Conservation (phyloP, 2,113 vertebrate genomes). For the Crocuta crocuta region DNA sequence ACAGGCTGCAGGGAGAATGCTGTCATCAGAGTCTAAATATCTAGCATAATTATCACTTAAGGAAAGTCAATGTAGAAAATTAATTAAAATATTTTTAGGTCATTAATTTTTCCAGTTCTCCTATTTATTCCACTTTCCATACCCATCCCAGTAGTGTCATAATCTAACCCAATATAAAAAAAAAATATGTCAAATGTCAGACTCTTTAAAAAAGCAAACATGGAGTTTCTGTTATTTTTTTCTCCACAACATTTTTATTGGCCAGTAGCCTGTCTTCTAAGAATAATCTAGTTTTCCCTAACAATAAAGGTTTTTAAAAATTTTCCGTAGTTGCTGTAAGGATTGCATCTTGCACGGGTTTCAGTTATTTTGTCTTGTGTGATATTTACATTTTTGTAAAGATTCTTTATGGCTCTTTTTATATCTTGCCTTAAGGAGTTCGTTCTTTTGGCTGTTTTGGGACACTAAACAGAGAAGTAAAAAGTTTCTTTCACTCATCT, state of each 20-base stretch:
- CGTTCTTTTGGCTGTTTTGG: neutral
- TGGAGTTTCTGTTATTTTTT: neutral
- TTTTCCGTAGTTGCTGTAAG: neutral
- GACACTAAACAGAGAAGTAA: neutral
- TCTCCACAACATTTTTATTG: neutral
- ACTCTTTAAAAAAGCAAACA: neutral
- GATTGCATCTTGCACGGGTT: neutral
- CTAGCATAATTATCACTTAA: constrained; percentile 60
- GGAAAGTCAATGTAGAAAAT: constrained; percentile 47
- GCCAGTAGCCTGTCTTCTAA: neutral
- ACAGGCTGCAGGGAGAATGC: constrained; percentile 55
- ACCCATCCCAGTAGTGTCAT: neutral
- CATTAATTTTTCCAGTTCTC: constrained; percentile 34
- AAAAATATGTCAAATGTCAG: neutral
- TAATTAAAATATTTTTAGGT: constrained; percentile 59
- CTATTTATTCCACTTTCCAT: neutral
- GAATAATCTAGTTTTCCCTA: neutral
- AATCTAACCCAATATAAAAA: neutral
- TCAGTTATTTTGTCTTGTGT: neutral
- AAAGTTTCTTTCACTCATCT: neutral
- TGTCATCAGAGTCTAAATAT: constrained; percentile 40
- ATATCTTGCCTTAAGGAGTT: neutral
- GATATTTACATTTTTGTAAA: neutral
- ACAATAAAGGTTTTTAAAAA: neutral
- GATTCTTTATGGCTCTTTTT: neutral